A percentile compares a stretch with the other conserved stretches of the same genome.
These are phyloP conservation scores for Oryzias woworae DNA, from an alignment of 2,113 vertebrate species.

Conservation along the genomic window DNA sequence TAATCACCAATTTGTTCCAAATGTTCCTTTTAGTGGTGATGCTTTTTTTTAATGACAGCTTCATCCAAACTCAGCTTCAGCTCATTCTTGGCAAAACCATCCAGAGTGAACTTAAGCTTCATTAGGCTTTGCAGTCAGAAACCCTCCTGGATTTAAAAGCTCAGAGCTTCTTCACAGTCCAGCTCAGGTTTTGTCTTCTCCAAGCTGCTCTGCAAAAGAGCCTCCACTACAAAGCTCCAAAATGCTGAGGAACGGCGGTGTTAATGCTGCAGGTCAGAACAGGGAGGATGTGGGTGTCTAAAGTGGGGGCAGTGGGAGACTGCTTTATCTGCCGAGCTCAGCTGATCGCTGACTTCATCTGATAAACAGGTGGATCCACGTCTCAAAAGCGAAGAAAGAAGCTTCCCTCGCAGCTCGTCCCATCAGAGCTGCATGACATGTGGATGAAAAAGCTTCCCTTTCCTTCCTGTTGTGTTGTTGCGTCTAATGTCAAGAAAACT, in stretches of 20 bases:
- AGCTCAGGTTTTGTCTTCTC: slow-evolving; percentile 14
- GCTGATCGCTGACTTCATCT: slow-evolving; percentile 40
- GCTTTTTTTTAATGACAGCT: background rate
- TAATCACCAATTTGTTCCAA: too few species aligned
- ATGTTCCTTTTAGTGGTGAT: background rate
- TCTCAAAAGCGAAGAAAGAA: slow-evolving; percentile 6
- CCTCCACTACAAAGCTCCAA: background rate
- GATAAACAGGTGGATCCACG: slow-evolving; percentile 44
- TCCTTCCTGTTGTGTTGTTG: too few species aligned
- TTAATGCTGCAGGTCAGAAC: slow-evolving; percentile 29
- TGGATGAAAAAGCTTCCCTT: too few species aligned
- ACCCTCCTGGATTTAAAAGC: too few species aligned
- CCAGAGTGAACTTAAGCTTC: background rate
- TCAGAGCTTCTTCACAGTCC: background rate
- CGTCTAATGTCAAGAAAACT: too few species aligned
- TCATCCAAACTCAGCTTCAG: background rate
- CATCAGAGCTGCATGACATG: slow-evolving; percentile 1
- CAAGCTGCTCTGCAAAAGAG: slow-evolving; percentile 2
- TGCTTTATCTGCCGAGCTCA: slow-evolving; percentile 35
- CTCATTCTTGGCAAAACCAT: background rate
- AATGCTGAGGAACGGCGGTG: background rate
- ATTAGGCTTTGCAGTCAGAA: background rate
- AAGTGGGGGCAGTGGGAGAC: slow-evolving; percentile 1
- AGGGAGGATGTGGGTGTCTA: slow-evolving; percentile 36
- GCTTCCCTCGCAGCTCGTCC: background rate